phyloP scores from a whole-genome alignment of 1,140 invertebrate genomes.

The Hycleus phaleratus region DNA sequence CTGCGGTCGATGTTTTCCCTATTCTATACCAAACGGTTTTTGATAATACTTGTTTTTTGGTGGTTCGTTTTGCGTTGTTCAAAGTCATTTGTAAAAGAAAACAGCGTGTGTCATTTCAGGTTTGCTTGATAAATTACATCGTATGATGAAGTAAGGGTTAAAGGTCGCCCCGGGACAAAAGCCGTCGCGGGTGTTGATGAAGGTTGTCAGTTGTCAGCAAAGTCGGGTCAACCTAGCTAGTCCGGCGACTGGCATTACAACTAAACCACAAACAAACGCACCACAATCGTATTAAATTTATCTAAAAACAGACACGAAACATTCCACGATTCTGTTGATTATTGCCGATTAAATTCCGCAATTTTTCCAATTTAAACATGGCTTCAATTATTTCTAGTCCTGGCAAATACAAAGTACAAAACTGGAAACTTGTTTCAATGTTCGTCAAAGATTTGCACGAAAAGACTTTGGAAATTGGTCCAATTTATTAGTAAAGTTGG shows the following conservation, averaged over 20 bases:
- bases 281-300: slow-evolving; percentile 14
- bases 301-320: slow-evolving; percentile 6
- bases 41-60: background rate
- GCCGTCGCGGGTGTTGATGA: slow-evolving; percentile 18
- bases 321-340: slow-evolving; percentile 6
- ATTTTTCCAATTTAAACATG: too few species aligned
- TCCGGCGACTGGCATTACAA: slow-evolving; percentile 6
- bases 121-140: slow-evolving; percentile 17
- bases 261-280: slow-evolving; percentile 2
- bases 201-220: slow-evolving; percentile 22
- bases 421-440: too few species aligned
- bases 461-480: too few species aligned
- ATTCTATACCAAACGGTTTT: background rate
- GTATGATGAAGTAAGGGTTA: slow-evolving; percentile 21
- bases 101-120: slow-evolving; percentile 15
- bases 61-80: background rate
- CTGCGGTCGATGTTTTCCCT: slow-evolving; percentile 1
- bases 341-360: background rate
- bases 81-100: slow-evolving; percentile 18
- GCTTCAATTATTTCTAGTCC: too few species aligned
- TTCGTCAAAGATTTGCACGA: too few species aligned
- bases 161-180: slow-evolving; percentile 19
- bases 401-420: too few species aligned
- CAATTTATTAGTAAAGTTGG: too few species aligned
- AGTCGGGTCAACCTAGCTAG: slow-evolving; percentile 8